phyloP scores from a whole-genome alignment of 2,888 invertebrate genomes.

The Slavum lentiscoides region DNA sequence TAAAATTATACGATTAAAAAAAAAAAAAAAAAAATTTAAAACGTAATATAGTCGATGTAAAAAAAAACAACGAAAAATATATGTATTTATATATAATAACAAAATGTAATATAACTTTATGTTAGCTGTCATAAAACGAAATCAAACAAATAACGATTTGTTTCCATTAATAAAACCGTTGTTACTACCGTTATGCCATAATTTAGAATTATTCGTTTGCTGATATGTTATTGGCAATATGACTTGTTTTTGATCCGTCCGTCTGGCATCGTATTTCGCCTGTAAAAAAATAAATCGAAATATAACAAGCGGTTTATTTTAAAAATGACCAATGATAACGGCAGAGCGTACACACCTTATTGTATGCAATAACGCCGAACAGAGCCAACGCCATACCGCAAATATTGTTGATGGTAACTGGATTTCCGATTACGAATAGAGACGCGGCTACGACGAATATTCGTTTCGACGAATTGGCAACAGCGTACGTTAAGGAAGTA shows the following conservation, averaged over 20 bases:
- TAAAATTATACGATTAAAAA: slow-evolving; percentile 6
- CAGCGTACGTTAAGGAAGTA: slow-evolving; percentile 92
- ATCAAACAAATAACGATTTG: slow-evolving; percentile 47
- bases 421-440: slow-evolving; percentile 84
- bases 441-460: slow-evolving; percentile 89
- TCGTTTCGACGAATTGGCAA: slow-evolving; percentile 92
- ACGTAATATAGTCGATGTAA: no score
- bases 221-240: slow-evolving; percentile 64
- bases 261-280: slow-evolving; percentile 73
- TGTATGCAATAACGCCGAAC: slow-evolving; percentile 86
- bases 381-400: slow-evolving; percentile 90
- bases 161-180: slow-evolving; percentile 1
- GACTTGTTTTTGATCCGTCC: slow-evolving; percentile 62
- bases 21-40: no score
- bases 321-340: not conserved
- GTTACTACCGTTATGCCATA: slow-evolving; percentile 34
- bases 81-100: slow-evolving; percentile 3
- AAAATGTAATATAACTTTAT: not conserved
- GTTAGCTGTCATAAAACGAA: slow-evolving; percentile 3
- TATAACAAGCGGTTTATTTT: not conserved
- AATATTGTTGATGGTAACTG: slow-evolving; percentile 83
- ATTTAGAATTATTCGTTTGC: slow-evolving; percentile 30
- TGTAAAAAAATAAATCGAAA: slow-evolving; percentile 59
- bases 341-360: slow-evolving; percentile 67
- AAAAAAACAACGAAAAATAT: slow-evolving; percentile 29